Conservation (phyloP, 2,113 vertebrate species). For the Hydropotes inermis region DNA sequence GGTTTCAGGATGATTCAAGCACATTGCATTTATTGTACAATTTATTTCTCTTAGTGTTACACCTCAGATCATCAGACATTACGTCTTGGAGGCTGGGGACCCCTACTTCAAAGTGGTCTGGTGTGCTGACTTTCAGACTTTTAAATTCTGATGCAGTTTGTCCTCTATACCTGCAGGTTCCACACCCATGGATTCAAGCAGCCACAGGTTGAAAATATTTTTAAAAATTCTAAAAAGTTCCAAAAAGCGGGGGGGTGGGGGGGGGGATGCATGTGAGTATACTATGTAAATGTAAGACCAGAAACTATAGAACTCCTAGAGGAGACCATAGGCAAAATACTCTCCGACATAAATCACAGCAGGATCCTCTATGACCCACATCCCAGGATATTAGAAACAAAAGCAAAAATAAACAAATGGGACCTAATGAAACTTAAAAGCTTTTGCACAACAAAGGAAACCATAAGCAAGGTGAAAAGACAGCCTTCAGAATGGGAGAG, state of each 20-base stretch:
- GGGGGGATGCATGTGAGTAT: accelerated
- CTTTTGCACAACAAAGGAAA: no score
- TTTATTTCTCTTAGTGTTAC: not conserved
- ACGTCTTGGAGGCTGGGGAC: not conserved
- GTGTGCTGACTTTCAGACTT: not conserved
- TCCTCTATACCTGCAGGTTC: not conserved
- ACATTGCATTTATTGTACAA: not conserved
- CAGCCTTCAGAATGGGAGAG: no score
- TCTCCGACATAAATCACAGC: no score
- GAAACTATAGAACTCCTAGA: no score
- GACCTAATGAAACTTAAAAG: no score
- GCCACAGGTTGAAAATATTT: not conserved
- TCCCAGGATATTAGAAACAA: no score
- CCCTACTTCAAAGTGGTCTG: not conserved
- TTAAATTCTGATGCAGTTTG: not conserved
- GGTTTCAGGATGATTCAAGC: not conserved
- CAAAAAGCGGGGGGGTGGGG: not conserved
- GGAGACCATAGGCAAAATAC: no score
- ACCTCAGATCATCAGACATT: not conserved
- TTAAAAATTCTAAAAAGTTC: not conserved
- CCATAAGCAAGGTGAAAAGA: no score
- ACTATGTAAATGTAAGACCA: no score
- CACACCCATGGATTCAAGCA: not conserved
- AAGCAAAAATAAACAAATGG: no score
- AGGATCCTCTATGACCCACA: no score